These are phyloP conservation scores for Dyspetes luteomarginatus DNA, from an alignment of 2,888 invertebrate genomes.

Conservation along the genomic window DNA sequence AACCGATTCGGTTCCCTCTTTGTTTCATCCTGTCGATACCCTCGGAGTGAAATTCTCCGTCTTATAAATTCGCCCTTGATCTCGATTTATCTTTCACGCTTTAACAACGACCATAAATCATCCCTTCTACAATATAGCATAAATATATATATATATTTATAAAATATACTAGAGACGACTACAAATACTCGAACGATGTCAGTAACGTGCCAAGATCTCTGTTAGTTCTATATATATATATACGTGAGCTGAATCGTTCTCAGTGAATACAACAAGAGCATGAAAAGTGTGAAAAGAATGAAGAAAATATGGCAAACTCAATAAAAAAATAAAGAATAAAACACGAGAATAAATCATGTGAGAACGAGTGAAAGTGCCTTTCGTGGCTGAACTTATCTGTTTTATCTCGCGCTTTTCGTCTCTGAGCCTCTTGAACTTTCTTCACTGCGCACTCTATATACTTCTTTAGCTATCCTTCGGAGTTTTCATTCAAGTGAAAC, in stretches of 20 bases:
- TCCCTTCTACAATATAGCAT: neutral
- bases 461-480: neutral
- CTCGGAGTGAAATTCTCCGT: neutral
- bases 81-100: neutral
- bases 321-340: neutral
- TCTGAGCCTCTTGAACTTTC: constrained; percentile 3
- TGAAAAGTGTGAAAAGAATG: constrained; percentile 32
- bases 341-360: neutral
- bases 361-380: constrained; percentile 45
- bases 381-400: constrained; percentile 58
- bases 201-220: constrained; percentile 53
- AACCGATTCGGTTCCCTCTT: constrained; percentile 9
- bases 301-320: too few relatives aligned
- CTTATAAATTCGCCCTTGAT: neutral
- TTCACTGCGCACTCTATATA: constrained; percentile 12
- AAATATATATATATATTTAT: neutral
- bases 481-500: too few relatives aligned
- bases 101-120: neutral
- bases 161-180: neutral
- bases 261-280: neutral
- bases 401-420: constrained; percentile 25
- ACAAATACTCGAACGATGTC: constrained; percentile 34
- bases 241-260: constrained; percentile 57
- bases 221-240: constrained; percentile 12
- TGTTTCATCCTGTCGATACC: neutral